Conservation (phyloP, 2,113 vertebrate genomes). For the Laticauda laticaudata region DNA sequence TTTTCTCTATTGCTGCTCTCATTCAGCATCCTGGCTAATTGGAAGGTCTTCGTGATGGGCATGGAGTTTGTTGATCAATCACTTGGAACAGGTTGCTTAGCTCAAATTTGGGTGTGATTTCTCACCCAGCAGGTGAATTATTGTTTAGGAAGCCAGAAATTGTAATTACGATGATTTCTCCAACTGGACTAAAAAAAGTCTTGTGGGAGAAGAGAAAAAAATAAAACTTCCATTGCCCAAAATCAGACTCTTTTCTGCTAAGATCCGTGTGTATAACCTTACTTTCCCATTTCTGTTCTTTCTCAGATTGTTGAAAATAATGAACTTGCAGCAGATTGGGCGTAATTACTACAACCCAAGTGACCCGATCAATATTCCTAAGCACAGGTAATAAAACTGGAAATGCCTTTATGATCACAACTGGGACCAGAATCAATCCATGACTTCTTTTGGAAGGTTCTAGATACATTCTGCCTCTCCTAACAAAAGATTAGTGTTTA, state of each 20-base stretch:
- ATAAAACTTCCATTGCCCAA: not conserved
- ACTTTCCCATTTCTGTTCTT: not conserved
- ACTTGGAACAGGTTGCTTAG: not conserved
- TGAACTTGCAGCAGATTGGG: conserved; percentile 94
- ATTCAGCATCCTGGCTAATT: not conserved
- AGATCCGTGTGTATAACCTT: not conserved
- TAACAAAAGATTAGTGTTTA: not conserved
- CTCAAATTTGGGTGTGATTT: not conserved
- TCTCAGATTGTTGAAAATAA: conserved; percentile 85
- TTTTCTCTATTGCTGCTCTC: not conserved
- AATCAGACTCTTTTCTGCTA: not conserved
- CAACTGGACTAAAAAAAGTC: not conserved
- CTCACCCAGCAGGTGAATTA: not conserved
- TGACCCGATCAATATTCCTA: conserved; percentile 83
- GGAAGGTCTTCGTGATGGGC: not conserved
- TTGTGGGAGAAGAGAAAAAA: not conserved
- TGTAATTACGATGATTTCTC: not conserved
- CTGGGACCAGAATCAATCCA: not conserved
- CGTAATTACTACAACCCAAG: conserved; percentile 90
- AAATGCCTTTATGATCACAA: not conserved
- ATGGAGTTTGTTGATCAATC: not conserved
- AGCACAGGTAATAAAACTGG: conserved; percentile 78
- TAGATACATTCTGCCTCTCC: not conserved
- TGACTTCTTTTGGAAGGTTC: not conserved
- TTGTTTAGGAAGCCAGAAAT: not conserved